These are phyloP conservation scores for Nothobranchius furzeri DNA, from an alignment of 2,113 vertebrate species.

Conservation along the genomic window DNA sequence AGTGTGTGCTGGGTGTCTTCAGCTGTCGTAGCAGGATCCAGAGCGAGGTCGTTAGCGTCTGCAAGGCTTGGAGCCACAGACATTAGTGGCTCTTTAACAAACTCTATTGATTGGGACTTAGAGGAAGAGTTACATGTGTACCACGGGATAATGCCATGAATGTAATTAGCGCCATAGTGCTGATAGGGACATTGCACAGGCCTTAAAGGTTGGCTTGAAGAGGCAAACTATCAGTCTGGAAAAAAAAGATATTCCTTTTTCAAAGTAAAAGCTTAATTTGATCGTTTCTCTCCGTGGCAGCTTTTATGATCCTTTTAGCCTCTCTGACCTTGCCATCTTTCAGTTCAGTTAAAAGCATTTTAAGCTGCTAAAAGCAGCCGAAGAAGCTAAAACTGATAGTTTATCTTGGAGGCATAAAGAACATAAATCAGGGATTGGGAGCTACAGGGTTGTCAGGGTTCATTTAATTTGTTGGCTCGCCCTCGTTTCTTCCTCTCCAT, in stretches of 20 bases:
- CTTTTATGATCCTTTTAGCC: conserved; percentile 62
- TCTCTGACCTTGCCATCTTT: conserved; percentile 31
- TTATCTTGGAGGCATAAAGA: conserved; percentile 62
- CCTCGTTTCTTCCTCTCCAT: conserved; percentile 37
- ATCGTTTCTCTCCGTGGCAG: conserved; percentile 21
- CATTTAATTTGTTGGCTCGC: conserved; percentile 47
- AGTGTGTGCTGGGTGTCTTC: conserved; percentile 64
- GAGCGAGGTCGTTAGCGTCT: conserved; percentile 70
- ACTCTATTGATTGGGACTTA: conserved; percentile 72
- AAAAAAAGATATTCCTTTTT: conserved; percentile 6
- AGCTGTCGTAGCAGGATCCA: conserved; percentile 62
- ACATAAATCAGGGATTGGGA: conserved; percentile 52
- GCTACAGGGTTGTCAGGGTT: conserved; percentile 50
- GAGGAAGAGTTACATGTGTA: conserved; percentile 62
- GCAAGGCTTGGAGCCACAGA: conserved; percentile 60
- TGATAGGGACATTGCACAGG: conserved; percentile 35
- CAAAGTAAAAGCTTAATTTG: conserved; percentile 33
- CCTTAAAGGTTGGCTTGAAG: conserved; percentile 4
- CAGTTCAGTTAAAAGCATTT: conserved; percentile 34
- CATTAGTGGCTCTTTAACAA: conserved; percentile 78
- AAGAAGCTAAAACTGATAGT: conserved; percentile 59
- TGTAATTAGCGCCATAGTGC: conserved; percentile 67
- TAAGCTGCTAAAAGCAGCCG: conserved; percentile 40
- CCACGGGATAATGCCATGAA: conserved; percentile 60
- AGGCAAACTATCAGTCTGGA: conserved; percentile 11